Evolutionary conservation across 2,888 invertebrate species (phyloP).

Genomic region (Notodonta dromedarius): DNA sequence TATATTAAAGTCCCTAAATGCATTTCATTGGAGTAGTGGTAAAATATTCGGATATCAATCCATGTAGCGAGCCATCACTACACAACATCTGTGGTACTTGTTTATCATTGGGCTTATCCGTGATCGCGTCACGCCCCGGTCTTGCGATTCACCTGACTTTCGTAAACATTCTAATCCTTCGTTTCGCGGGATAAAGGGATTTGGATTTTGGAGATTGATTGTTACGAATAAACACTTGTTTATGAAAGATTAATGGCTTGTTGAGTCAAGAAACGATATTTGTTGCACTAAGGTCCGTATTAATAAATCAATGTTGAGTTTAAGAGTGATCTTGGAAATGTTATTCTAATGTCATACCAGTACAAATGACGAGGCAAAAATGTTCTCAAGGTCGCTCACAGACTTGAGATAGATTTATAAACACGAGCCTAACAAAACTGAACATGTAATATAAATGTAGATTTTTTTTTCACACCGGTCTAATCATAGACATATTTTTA

Average conservation of each 20-base stretch:
- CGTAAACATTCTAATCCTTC: constrained; percentile 41
- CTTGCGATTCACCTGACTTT: constrained; percentile 58
- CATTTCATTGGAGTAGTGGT: neutral
- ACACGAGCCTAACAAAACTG: too few relatives aligned
- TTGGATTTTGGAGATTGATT: constrained; percentile 30
- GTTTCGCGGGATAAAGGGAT: constrained; percentile 27
- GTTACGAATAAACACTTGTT: constrained; percentile 16
- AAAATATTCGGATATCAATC: neutral
- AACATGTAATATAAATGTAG: too few relatives aligned
- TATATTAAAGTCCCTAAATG: too few relatives aligned
- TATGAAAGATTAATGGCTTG: constrained; percentile 1
- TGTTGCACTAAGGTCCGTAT: too few relatives aligned
- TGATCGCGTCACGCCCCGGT: constrained; percentile 50
- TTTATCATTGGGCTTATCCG: constrained; percentile 69
- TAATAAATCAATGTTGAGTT: too few relatives aligned
- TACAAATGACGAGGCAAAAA: too few relatives aligned
- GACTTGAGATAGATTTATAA: too few relatives aligned
- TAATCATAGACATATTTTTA: too few relatives aligned
- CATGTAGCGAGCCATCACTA: neutral
- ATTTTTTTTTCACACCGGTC: too few relatives aligned
- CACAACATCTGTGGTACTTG: constrained; percentile 63
- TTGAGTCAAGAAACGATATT: neutral
- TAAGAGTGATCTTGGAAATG: too few relatives aligned
- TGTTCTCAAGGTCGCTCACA: too few relatives aligned
- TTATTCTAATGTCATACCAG: too few relatives aligned